phyloP scores from a whole-genome alignment of 2,888 invertebrate species.

The Phyllotreta cruciferae region DNA sequence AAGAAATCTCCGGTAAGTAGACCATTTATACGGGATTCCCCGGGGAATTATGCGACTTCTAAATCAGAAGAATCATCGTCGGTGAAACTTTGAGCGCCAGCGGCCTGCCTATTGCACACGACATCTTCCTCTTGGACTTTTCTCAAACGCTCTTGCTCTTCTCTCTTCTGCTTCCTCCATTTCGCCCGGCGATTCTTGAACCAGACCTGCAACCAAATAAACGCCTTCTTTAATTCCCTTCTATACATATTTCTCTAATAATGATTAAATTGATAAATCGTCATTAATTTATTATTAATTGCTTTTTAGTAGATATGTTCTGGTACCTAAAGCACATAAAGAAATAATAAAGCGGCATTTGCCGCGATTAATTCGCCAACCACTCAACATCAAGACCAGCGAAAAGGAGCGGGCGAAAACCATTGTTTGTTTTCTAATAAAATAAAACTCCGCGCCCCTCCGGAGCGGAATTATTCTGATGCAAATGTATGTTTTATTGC shows the following conservation, averaged over 20 bases:
- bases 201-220: slow-evolving; percentile 80
- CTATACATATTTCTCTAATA: no score
- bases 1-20: neutral
- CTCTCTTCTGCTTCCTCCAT: slow-evolving; percentile 95
- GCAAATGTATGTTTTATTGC: slow-evolving; percentile 41
- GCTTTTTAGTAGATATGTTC: no score
- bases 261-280: no score
- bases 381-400: no score
- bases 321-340: no score
- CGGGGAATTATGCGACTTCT: slow-evolving; percentile 73
- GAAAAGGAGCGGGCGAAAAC: no score
- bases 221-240: neutral
- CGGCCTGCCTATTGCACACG: slow-evolving; percentile 41
- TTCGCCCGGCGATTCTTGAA: slow-evolving; percentile 95
- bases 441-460: slow-evolving; percentile 36
- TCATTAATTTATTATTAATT: no score
- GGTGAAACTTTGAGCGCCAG: slow-evolving; percentile 60
- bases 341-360: no score
- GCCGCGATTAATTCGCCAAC: no score
- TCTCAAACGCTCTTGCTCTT: slow-evolving; percentile 81
- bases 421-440: no score
- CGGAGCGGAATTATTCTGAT: slow-evolving; percentile 45
- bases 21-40: neutral
- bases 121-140: slow-evolving; percentile 81
- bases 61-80: slow-evolving; percentile 82